Percentiles rank a stretch among this genome's conserved stretches.
Evolutionary conservation across 2,113 vertebrate species (phyloP).

Genomic region (Seriola quinqueradiata): DNA sequence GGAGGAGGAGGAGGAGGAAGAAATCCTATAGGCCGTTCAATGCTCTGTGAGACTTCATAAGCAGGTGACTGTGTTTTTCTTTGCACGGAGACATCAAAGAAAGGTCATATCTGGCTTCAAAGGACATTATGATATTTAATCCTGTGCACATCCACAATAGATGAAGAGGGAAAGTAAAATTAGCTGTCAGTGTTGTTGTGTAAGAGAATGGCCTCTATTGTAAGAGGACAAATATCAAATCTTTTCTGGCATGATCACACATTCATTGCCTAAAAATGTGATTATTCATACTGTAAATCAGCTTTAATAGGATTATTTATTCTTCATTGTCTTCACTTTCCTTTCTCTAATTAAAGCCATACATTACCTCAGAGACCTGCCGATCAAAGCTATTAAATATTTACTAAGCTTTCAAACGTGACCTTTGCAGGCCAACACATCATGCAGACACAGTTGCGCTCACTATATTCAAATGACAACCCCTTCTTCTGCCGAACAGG

Average conservation of each 20-base stretch:
- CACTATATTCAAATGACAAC: constrained; percentile 64
- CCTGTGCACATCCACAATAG: constrained; percentile 24
- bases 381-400: constrained; percentile 75
- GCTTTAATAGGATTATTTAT: neutral
- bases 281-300: constrained; percentile 27
- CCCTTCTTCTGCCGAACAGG: constrained; percentile 37
- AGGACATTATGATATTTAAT: constrained; percentile 66
- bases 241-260: neutral
- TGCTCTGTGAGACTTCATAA: constrained; percentile 26
- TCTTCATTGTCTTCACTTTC: constrained; percentile 8
- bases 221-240: neutral
- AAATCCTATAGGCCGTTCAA: constrained; percentile 28
- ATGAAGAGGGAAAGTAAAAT: constrained; percentile 15
- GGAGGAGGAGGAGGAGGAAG: constrained; percentile 16
- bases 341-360: constrained; percentile 59
- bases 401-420: constrained; percentile 67
- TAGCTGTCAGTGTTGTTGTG: neutral
- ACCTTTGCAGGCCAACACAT: constrained; percentile 62
- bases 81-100: constrained; percentile 66
- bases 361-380: constrained; percentile 25
- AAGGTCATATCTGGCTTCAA: constrained; percentile 68
- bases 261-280: neutral
- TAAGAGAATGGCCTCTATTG: constrained; percentile 7
- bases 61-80: constrained; percentile 48
- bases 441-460: constrained; percentile 29